Conservation (phyloP, 2,113 vertebrate genomes). For the Gopherus evgoodei region DNA sequence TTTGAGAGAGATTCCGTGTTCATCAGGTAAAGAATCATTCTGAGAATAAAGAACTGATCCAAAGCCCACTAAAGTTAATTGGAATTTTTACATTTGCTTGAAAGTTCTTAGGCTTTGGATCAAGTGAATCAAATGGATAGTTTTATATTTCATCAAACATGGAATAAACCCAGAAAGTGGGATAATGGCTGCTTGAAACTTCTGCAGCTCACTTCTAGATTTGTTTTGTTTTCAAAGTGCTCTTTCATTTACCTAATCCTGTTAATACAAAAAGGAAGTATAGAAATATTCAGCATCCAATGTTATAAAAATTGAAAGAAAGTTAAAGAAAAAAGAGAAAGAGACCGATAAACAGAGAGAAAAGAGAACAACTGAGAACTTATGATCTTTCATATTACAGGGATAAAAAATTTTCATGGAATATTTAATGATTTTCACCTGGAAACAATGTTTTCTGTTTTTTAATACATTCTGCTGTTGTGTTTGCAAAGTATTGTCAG, state of each 20-base stretch:
- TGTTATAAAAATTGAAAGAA: no score
- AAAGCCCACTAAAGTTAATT: background rate
- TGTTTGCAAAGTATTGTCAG: no score
- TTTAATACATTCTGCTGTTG: no score
- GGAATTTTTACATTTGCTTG: background rate
- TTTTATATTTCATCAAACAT: background rate
- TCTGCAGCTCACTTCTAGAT: no score
- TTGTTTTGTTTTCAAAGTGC: background rate
- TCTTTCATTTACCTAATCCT: background rate
- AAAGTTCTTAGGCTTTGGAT: background rate
- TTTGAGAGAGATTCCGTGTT: background rate
- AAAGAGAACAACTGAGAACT: background rate
- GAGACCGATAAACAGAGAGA: background rate
- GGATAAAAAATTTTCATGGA: background rate
- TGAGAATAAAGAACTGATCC: background rate
- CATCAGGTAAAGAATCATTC: background rate
- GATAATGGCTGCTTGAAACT: background rate
- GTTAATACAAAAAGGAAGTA: background rate
- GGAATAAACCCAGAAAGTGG: background rate
- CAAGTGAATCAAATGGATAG: background rate
- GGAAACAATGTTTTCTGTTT: background rate
- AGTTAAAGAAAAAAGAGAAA: background rate
- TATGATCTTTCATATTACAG: background rate
- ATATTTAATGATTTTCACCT: background rate
- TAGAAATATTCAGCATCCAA: background rate